phyloP scores from a whole-genome alignment of 2,113 vertebrate genomes.

The Saguinus midas region DNA sequence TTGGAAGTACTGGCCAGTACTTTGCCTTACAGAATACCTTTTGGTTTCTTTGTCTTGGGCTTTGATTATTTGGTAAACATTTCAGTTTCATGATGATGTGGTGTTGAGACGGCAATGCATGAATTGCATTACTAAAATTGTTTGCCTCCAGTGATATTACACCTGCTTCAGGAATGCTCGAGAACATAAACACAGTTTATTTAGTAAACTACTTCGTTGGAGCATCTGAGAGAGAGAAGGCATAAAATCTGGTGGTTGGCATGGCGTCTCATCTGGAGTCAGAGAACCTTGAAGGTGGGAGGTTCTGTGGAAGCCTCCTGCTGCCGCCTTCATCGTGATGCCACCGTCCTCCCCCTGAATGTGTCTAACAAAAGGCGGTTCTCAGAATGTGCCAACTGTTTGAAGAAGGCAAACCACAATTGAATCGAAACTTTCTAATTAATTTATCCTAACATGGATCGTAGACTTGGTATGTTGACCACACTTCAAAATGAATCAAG shows the following conservation, averaged over 20 bases:
- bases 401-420: conserved; percentile 32
- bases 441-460: not conserved
- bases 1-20: not conserved
- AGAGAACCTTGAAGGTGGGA: not conserved
- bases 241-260: not conserved
- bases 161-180: conserved; percentile 47
- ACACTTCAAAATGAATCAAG: not conserved
- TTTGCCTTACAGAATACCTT: conserved; percentile 14
- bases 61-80: conserved; percentile 60
- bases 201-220: not conserved
- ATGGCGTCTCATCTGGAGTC: not conserved
- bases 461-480: not conserved
- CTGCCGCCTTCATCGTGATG: not conserved
- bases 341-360: not conserved
- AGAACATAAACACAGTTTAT: conserved; percentile 43
- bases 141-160: conserved; percentile 14
- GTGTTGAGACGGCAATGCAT: conserved; percentile 44
- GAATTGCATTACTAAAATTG: conserved; percentile 36
- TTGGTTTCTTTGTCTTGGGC: not conserved
- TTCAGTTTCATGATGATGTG: conserved; percentile 39
- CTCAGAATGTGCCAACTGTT: conserved; percentile 4
- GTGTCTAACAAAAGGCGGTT: not conserved
- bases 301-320: not conserved
- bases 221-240: not conserved
- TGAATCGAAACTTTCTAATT: not conserved